Evolutionary conservation across 2,113 vertebrate genomes (phyloP).

Genomic region (Sardina pilchardus): DNA sequence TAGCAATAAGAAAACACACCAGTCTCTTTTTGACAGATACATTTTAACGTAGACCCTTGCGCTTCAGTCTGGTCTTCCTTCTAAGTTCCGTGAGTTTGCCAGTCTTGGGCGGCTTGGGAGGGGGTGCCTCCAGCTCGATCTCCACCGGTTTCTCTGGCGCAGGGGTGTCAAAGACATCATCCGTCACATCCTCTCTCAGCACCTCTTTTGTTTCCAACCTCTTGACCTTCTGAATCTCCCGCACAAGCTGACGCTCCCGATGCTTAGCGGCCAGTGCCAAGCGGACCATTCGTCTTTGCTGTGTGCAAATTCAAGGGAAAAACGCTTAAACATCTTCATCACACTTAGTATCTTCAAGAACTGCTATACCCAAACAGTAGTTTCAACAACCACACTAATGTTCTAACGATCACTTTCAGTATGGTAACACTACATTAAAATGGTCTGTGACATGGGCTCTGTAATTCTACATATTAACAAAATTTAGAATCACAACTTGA

Average conservation of each 20-base stretch:
- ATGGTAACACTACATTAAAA: too few relatives aligned
- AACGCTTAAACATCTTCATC: neutral
- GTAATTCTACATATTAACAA: too few relatives aligned
- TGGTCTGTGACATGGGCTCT: too few relatives aligned
- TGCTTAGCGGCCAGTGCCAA: conserved; percentile 81
- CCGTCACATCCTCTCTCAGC: conserved; percentile 80
- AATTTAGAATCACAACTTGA: too few relatives aligned
- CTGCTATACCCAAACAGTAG: too few relatives aligned
- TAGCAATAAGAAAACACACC: neutral
- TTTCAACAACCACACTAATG: too few relatives aligned
- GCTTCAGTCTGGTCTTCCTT: conserved; percentile 41
- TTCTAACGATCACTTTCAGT: too few relatives aligned
- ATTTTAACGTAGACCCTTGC: conserved; percentile 38
- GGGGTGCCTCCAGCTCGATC: conserved; percentile 77
- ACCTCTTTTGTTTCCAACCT: conserved; percentile 71
- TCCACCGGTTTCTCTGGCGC: conserved; percentile 76
- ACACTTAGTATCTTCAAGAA: too few relatives aligned
- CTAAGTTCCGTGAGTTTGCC: conserved; percentile 71
- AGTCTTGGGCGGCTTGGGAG: conserved; percentile 72
- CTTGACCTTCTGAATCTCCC: conserved; percentile 81
- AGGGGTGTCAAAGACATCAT: conserved; percentile 83
- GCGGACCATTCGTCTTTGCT: conserved; percentile 84
- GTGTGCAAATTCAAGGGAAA: conserved; percentile 1
- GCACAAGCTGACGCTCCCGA: conserved; percentile 87
- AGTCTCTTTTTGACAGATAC: neutral